Evolutionary conservation across 2,888 invertebrate genomes (phyloP).

Genomic region (Drosophila prostipennis): DNA sequence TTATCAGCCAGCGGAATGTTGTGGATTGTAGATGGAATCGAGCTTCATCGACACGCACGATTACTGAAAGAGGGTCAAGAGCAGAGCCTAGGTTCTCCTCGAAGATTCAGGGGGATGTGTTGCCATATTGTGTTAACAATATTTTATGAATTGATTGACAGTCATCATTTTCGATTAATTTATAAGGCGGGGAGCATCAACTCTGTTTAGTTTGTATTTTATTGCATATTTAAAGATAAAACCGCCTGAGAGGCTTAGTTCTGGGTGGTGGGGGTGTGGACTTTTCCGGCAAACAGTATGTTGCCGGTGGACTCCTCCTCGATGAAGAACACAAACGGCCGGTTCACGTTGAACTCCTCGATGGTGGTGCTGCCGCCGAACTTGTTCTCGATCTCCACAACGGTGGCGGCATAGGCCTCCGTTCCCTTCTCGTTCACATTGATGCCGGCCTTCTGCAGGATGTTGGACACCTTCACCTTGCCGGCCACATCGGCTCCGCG

Average conservation of each 20-base stretch:
- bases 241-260: slow-evolving; percentile 11
- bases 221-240: slow-evolving; percentile 31
- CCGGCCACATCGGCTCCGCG: slow-evolving; percentile 86
- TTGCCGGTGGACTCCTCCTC: slow-evolving; percentile 90
- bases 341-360: slow-evolving; percentile 88
- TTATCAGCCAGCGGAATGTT: slow-evolving; percentile 26
- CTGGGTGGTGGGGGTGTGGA: slow-evolving; percentile 86
- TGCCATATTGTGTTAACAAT: background rate
- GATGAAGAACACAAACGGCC: slow-evolving; percentile 92
- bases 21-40: background rate
- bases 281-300: slow-evolving; percentile 90
- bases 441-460: slow-evolving; percentile 91
- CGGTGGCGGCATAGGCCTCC: slow-evolving; percentile 88
- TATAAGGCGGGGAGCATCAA: too few relatives aligned
- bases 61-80: slow-evolving; percentile 32
- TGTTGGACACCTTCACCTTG: slow-evolving; percentile 87
- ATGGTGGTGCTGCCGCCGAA: slow-evolving; percentile 87
- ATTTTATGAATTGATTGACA: background rate
- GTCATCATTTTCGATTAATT: too few relatives aligned
- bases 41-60: slow-evolving; percentile 16
- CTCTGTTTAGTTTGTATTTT: slow-evolving; percentile 6
- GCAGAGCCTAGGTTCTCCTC: slow-evolving; percentile 5
- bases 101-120: background rate
- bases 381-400: slow-evolving; percentile 88
- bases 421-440: slow-evolving; percentile 91